Evolutionary conservation across 1,140 invertebrate genomes (phyloP), one percentile per base, ranked within the genome.

Genomic region (Drosophila albomicans): DNA sequence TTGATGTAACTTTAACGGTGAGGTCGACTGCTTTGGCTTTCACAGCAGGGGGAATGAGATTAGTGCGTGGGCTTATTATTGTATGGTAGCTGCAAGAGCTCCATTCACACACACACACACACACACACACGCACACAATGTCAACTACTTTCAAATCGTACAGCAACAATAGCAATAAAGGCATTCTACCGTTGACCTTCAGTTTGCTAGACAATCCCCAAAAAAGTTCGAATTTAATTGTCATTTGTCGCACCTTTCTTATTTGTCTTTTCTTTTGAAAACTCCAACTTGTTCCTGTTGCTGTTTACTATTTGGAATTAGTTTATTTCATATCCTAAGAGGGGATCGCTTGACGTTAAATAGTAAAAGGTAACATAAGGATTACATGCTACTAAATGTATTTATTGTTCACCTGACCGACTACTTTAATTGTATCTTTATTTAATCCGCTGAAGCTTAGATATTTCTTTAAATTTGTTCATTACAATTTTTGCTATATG

Each of bases 71-170:
- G 46, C 58, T 79, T 79, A 64, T 67, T 75, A 64, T 49, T 38
- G 35, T 8, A 41, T 61, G 45, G 64, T 49, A 54, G 25, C 46
- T 62, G 25, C 45, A 35, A 15, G 20, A 45, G 62, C 6, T 30
- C 6, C 51, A n/a, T 15, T 6, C 43, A 13, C 43, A 46, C 32
- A 32, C 43, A 78, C 81, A 13, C 43, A 46, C 32, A 32, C 43
- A 78, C 81, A 15, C 15, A n/a, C 45, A 16, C 43, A 13, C 43
- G 13, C 32, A 32, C 43, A 78, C 85, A 89, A 89, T 89, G 84
- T 85, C 84, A 88, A 84, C 85, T 75, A 84, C 84, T 88, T 88
- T 88, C 85, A 41, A 45, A 52, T 43, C 35, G 7, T 38, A 38
- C 35, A 38, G 11, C 35, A 38, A 38, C 35, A 38, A 32, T 8